Evolutionary conservation across 2,888 invertebrate species (phyloP).

Genomic region (Didymodactylos carnosus): DNA sequence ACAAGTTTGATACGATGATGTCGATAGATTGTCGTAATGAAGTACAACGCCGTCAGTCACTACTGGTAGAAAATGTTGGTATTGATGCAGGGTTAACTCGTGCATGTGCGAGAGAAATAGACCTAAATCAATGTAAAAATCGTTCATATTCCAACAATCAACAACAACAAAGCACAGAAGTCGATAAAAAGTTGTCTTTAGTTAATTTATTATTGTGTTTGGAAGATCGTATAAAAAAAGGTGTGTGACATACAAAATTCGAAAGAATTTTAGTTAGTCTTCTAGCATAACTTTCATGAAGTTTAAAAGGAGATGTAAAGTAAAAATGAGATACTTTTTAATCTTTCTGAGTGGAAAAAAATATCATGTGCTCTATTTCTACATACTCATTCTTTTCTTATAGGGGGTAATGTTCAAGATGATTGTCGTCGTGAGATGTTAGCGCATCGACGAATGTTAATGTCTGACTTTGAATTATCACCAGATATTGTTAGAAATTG

Average conservation of each 20-base stretch:
- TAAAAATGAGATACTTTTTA: no score
- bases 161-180: no score
- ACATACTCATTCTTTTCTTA: no score
- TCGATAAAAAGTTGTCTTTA: constrained; percentile 52
- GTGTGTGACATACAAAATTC: constrained; percentile 20
- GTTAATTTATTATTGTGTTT: constrained; percentile 78
- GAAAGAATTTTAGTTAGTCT: neutral
- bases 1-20: constrained; percentile 52
- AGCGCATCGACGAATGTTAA: constrained; percentile 65
- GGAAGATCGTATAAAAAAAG: constrained; percentile 42
- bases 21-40: constrained; percentile 53
- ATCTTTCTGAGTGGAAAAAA: no score
- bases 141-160: no score
- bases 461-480: constrained; percentile 76
- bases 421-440: constrained; percentile 72
- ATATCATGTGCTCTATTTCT: constrained; percentile 18
- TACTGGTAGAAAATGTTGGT: constrained; percentile 71
- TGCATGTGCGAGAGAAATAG: no score
- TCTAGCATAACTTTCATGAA: no score
- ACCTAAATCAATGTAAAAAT: no score
- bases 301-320: no score
- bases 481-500: constrained; percentile 76
- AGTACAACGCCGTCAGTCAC: constrained; percentile 59
- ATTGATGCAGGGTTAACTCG: constrained; percentile 66
- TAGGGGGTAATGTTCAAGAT: constrained; percentile 44